Evolutionary conservation across 1,140 invertebrate genomes (phyloP).

Genomic region (Patella vulgata): DNA sequence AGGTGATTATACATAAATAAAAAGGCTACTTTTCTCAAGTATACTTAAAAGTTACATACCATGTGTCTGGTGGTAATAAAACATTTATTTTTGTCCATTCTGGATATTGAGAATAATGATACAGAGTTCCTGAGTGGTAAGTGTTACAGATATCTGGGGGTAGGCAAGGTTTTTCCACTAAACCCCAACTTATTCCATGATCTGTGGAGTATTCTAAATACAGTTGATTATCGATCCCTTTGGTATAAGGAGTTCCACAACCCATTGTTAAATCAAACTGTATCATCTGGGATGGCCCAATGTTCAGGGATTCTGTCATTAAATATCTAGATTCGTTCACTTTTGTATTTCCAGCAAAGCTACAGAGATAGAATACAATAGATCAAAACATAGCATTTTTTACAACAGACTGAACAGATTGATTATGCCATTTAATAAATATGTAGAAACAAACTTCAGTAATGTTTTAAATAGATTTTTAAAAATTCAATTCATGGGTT

Average conservation of each 20-base stretch:
- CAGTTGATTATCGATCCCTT: constrained; percentile 53
- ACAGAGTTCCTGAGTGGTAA: constrained; percentile 64
- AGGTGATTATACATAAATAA: neutral
- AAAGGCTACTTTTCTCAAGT: neutral
- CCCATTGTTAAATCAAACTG: constrained; percentile 69
- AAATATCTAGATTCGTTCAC: constrained; percentile 50
- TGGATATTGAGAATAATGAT: constrained; percentile 63
- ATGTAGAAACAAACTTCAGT: neutral
- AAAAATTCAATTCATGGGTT: neutral
- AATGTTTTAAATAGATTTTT: neutral
- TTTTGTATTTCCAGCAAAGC: constrained; percentile 48
- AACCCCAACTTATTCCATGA: constrained; percentile 67
- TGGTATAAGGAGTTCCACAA: constrained; percentile 56
- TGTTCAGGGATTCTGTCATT: constrained; percentile 64
- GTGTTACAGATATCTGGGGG: constrained; percentile 61
- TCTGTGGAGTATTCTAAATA: constrained; percentile 68
- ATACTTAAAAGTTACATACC: constrained; percentile 49
- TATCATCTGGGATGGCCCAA: constrained; percentile 67
- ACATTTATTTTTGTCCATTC: constrained; percentile 66
- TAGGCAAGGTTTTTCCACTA: constrained; percentile 60
- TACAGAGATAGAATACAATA: constrained; percentile 19
- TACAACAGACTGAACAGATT: neutral
- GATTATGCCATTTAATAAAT: neutral
- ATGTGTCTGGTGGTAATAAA: constrained; percentile 62
- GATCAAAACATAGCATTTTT: neutral